Percentiles rank a stretch among this genome's conserved stretches.
Evolutionary conservation across 1,140 invertebrate species (phyloP).

Genomic region (Heterodera carotae): DNA sequence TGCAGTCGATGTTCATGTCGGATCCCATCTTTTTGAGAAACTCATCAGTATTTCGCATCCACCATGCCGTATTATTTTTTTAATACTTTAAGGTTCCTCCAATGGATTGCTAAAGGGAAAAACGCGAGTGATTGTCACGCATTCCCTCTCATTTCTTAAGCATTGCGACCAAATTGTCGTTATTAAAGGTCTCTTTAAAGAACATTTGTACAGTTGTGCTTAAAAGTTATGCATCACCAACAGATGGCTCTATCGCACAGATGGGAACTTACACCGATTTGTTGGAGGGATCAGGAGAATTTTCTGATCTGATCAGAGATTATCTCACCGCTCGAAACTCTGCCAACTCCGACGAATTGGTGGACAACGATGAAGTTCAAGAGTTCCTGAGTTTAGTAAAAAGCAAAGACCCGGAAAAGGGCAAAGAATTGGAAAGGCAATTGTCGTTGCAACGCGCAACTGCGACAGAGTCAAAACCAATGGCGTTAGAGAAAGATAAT

Average conservation of each 20-base stretch:
- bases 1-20: slow-evolving; percentile 88
- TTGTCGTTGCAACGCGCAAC: slow-evolving; percentile 12
- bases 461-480: not conserved
- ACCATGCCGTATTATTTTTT: too few relatives aligned
- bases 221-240: too few relatives aligned
- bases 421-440: slow-evolving; percentile 21
- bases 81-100: slow-evolving; percentile 69
- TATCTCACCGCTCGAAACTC: not conserved
- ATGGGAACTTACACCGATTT: slow-evolving; percentile 25
- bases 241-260: slow-evolving; percentile 32
- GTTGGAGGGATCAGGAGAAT: slow-evolving; percentile 4
- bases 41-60: slow-evolving; percentile 71
- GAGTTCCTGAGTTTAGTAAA: slow-evolving; percentile 56
- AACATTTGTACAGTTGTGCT: not conserved
- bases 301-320: slow-evolving; percentile 31
- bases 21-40: slow-evolving; percentile 86
- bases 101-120: slow-evolving; percentile 71
- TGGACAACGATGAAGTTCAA: slow-evolving; percentile 47
- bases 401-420: slow-evolving; percentile 26
- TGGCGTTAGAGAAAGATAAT: not conserved
- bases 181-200: slow-evolving; percentile 33
- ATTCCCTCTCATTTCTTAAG: slow-evolving; percentile 58
- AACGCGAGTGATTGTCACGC: slow-evolving; percentile 65
- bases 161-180: slow-evolving; percentile 53
- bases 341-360: slow-evolving; percentile 18